Evolutionary conservation across 2,113 vertebrate genomes (phyloP), one percentile per base, ranked within the genome.

Genomic region (Pongo pygmaeus): DNA sequence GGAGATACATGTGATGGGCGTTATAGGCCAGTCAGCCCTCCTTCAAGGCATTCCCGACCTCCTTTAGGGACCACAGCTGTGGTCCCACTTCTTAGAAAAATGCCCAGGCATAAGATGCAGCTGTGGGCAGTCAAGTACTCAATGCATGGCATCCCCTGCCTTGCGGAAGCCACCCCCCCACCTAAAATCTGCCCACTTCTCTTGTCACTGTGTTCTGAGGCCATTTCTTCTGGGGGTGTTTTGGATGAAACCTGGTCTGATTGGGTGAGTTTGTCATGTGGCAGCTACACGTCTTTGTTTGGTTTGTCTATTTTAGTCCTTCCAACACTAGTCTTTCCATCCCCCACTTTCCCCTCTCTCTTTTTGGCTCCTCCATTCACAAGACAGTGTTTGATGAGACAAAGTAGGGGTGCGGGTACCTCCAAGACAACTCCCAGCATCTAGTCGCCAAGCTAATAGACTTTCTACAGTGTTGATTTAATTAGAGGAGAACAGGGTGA

Each of bases 1-100:
- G 12, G 67, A 57, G 20, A 43, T 25, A 1, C 16, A 0, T 6
- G 50, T 38, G n/a, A 0, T 4, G 4, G 22, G 52, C 17, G 1
- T 20, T 3, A 3, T 13, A 4, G 10, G 27, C 32, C 75, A 23
- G 13, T 6, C 27, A 3, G 52, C 40, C 30, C 25, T 69, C 84
- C 17, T 70, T 64, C 61, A 64, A 14, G 61, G 50, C 61, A 2
- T 57, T 23, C 17, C 38, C 38, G 8, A 35, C 46, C 8, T 18
- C 5, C 74, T 32, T 32, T 23, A 18, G 38, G 79, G 17, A 2
- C 32, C 20, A 14, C 59, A 50, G 78, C 90, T 6, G 17, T 46
- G 70, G 30, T 40, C 30, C 43, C 27, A 17, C 43, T 48, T 55
- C 30, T 55, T 25, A 64, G 69, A 55, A 43, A 9, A 69, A 43